These are phyloP conservation scores for Pogonocherus hispidulus DNA, from an alignment of 2,888 invertebrate species.

Conservation along the genomic window DNA sequence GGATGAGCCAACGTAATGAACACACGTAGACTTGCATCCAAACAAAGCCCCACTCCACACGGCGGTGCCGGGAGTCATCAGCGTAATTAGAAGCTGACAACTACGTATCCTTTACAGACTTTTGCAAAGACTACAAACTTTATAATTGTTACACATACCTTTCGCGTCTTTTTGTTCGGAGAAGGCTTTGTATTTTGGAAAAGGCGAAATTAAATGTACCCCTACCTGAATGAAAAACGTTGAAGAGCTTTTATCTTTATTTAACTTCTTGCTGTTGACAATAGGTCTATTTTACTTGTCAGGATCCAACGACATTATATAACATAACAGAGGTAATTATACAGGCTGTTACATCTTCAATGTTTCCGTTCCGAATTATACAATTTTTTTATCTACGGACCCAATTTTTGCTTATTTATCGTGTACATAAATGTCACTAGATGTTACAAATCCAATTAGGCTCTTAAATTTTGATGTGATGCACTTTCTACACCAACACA, in stretches of 20 bases:
- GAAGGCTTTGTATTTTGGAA: constrained; percentile 24
- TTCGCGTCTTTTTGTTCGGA: constrained; percentile 22
- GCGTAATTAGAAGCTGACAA: constrained; percentile 48
- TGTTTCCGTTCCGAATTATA: no score
- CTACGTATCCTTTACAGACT: constrained; percentile 29
- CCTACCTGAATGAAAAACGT: constrained; percentile 7
- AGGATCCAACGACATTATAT: background rate
- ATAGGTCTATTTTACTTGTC: background rate
- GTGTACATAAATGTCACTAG: no score
- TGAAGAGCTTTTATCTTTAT: constrained; percentile 30
- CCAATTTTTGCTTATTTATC: no score
- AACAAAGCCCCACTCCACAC: constrained; percentile 45
- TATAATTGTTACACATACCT: constrained; percentile 34
- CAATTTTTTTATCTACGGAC: no score
- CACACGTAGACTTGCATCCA: constrained; percentile 66
- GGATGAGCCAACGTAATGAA: constrained; percentile 48
- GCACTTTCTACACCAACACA: no score
- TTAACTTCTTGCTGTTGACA: constrained; percentile 26
- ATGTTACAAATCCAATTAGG: no score
- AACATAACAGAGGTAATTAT: background rate
- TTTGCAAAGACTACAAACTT: constrained; percentile 33
- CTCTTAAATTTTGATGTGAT: no score
- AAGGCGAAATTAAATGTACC: constrained; percentile 31
- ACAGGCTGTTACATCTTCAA: no score
- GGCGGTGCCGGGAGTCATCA: constrained; percentile 47